Evolutionary conservation across 2,888 invertebrate species (phyloP).

Genomic region (Habroteleia sp.): DNA sequence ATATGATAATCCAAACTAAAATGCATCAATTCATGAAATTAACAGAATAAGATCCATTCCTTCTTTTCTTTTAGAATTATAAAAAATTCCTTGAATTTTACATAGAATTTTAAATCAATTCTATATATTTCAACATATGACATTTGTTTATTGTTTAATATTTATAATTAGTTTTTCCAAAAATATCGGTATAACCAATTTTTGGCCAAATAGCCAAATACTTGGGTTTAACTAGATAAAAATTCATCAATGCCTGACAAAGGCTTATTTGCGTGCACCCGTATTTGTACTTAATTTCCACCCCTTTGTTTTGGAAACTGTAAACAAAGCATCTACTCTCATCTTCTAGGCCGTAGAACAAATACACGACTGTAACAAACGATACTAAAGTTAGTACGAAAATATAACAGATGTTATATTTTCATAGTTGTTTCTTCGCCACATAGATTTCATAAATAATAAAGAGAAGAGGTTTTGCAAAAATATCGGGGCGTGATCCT

Average conservation of each 20-base stretch:
- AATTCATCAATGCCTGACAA: slow-evolving; percentile 25
- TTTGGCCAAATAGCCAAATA: too few species aligned
- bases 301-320: slow-evolving; percentile 45
- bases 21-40: too few species aligned
- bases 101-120: too few species aligned
- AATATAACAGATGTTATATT: slow-evolving; percentile 18
- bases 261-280: slow-evolving; percentile 52
- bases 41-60: too few species aligned
- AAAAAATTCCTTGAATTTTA: too few species aligned
- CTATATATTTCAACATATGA: too few species aligned
- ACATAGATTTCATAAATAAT: slow-evolving; percentile 34
- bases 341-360: slow-evolving; percentile 35
- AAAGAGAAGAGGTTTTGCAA: slow-evolving; percentile 17
- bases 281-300: slow-evolving; percentile 58
- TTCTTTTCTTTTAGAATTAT: too few species aligned
- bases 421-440: background rate
- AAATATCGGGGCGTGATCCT: slow-evolving; percentile 49
- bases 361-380: slow-evolving; percentile 34
- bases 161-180: background rate
- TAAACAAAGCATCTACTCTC: slow-evolving; percentile 19
- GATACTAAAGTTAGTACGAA: slow-evolving; percentile 12
- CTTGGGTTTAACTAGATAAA: slow-evolving; percentile 2
- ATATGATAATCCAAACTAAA: too few species aligned
- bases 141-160: too few species aligned
- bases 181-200: too few species aligned